These are phyloP conservation scores for Drosophila ogumai DNA, from an alignment of 1,140 invertebrate genomes.

Conservation along the genomic window DNA sequence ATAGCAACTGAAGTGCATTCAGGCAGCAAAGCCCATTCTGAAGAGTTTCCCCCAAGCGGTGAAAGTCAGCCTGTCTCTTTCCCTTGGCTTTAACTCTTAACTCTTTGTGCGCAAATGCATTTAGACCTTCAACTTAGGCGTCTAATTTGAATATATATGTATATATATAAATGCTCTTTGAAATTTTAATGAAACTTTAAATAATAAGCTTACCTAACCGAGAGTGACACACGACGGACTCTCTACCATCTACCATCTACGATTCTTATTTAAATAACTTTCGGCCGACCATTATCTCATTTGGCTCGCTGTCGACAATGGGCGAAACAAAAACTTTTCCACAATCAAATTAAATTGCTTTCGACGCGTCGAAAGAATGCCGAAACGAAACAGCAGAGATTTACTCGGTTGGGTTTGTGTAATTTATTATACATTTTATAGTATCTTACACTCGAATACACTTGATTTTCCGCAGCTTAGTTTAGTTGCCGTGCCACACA, in stretches of 20 bases:
- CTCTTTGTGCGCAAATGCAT: conserved; percentile 22
- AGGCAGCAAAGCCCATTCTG: conserved; percentile 13
- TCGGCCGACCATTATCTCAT: conserved; percentile 28
- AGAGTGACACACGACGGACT: conserved; percentile 7
- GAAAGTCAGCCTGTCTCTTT: conserved; percentile 6
- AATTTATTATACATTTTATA: conserved; percentile 39
- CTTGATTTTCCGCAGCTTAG: conserved; percentile 40
- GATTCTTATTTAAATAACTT: conserved; percentile 40
- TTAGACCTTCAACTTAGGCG: conserved; percentile 4
- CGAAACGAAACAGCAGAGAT: conserved; percentile 34
- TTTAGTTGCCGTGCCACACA: conserved; percentile 3
- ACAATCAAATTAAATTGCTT: conserved; percentile 46
- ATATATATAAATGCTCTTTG: not conserved
- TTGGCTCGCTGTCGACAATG: conserved; percentile 17
- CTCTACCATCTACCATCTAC: not conserved
- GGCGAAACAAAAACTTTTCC: conserved; percentile 41
- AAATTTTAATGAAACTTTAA: conserved; percentile 32
- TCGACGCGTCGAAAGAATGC: conserved; percentile 32
- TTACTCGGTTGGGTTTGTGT: conserved; percentile 28
- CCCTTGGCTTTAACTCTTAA: conserved; percentile 5
- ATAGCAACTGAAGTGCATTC: conserved; percentile 15
- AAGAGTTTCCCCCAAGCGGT: conserved; percentile 4
- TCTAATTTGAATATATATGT: conserved; percentile 17
- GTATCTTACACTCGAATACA: conserved; percentile 47
- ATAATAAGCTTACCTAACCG: conserved; percentile 32